Base-by-base conservation (phyloP, 2,888 invertebrate genomes). In the Hanleya hanleyi region DNA sequence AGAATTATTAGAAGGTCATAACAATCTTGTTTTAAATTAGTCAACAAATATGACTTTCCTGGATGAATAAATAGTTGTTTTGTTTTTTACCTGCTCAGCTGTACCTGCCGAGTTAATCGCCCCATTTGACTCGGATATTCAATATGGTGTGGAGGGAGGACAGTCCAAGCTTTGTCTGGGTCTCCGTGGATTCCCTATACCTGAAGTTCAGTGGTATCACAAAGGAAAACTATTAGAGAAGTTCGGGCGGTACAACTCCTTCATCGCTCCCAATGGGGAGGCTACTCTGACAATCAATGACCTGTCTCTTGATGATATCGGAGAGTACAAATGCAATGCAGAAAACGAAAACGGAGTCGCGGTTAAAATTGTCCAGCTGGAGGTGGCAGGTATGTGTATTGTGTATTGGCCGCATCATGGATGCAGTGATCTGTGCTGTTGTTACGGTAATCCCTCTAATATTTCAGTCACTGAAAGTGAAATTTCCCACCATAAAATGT, bases 101-200 rank as follows among this genome's bases (percentile, higher is more conserved):
- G 33, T 22, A 35, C 29, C n/a, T n/a, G 84, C 84, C 38, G 83
- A 84, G 69, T 84, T 84, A 57, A 67, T 78, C n/a, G 70, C 81
- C 2, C 69, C 77, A 0, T 95, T 95, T 84, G 96, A 96, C 86
- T 92, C 95, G 82, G 96, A 96, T 81, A 93, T 94, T 0, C 95
- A 97, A 84, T 98, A 97, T 89, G 98, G 97, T 0, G 95, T 97
- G 9, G 96, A 97, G 89, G 95, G 96, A 35, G 96, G 97, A 89
- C 96, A 96, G 83, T 94, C 94, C 22, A 96, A 95, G 87, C 92
- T 99, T 70, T 95, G 96, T 91, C 96, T 98, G 95, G 97, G 96
- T 90, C 96, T 98, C 18, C 96, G 97, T 88, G 98, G 98, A 0
- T 97, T 97, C 91, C 99, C 99, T 0, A 97, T 97, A 90, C 99